Evolutionary conservation across 2,888 invertebrate species (phyloP), one percentile per base, ranked within the genome.

Genomic region (Tinea pellionella): DNA sequence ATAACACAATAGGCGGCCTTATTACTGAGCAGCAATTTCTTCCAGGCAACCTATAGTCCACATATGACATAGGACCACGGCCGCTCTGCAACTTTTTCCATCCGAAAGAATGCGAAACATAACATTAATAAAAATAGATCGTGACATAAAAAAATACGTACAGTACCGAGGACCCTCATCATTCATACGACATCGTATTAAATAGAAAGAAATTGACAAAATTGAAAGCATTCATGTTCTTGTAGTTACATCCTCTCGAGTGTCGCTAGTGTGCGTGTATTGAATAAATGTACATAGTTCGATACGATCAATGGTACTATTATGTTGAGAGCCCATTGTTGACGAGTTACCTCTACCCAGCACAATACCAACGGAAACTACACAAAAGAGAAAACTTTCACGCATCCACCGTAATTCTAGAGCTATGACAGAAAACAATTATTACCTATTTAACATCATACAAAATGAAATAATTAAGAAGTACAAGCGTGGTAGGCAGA

Each of bases 311-410:
- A 79, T 81, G 82, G 75, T 77, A 78, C 80, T 81, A 82, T 85
- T 86, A 78, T 77, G 78, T 78, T 75, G 77, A 77, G 75, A 77
- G 69, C 68, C 80, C 77, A 85, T 85, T 85, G 83, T 85, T 76
- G 61, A 74, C 74, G 75, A 80, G 72, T 78, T 77, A 77, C 75
- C 80, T 80, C 76, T 76, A 74, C 75, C 76, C 74, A 80, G 81
- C 78, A 77, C 79, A 81, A 81, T 79, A 72, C 77, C 67, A 72
- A 72, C 75, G 71, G 72, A 75, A 75, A 77, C 75, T 67, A 67
- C 69, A 71, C 68, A 70, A 70, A 72, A 73, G 72, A 75, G 75
- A 74, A 74, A 63, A 78, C 72, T 74, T 71, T 73, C 73, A 71
- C 71, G 70, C 71, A 67, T 18, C 58, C 2, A 15, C 16, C n/a